Evolutionary conservation across 2,888 invertebrate species (phyloP), one percentile per base, ranked within the genome.

Genomic region (Polyploca ridens): DNA sequence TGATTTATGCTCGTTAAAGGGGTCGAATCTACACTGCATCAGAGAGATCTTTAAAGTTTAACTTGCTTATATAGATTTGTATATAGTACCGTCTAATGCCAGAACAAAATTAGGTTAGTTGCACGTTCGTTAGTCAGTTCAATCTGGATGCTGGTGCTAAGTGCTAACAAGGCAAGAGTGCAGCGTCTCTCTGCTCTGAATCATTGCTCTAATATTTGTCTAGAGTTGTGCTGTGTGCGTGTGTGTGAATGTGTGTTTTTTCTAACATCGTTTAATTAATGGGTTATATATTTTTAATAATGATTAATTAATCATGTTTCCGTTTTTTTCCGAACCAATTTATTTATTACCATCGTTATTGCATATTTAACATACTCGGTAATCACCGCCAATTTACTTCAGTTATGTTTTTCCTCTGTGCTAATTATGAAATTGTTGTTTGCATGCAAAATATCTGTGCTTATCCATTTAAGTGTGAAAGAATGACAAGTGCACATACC

Each of bases 71-170:
- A 3, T 7, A 35, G 5, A 6, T 7, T 38, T 41, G 13, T 41
- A 41, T 5, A 49, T 49, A 49, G 49, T 49, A 19, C 3, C 19
- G 19, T 54, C 19, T n/a, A 54, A 54, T 54, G 19, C 10, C 19
- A 54, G 19, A 54, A 54, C 10, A 3, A 19, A 54, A 54, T 54
- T 54, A 19, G 54, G 54, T 54, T 54, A 54, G 54, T 49, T 44
- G 49, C 16, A 16, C 49, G 16, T 49, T 49, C 7, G 49, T 54
- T 54, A 54, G 54, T 54, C 7, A 10, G 54, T 54, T 54, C 54
- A 54, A 54, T 54, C 54, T 54, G 54, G 54, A 54, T 19, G 54
- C 19, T 54, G 19, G 54, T 10, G 54, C 11, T 54, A 54, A 46
- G 54, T 19, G 54, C 19, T 54, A 54, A 46, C 46, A 46, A n/a